phyloP scores from a whole-genome alignment of 2,888 invertebrate genomes.

The Thymelicus sylvestris region DNA sequence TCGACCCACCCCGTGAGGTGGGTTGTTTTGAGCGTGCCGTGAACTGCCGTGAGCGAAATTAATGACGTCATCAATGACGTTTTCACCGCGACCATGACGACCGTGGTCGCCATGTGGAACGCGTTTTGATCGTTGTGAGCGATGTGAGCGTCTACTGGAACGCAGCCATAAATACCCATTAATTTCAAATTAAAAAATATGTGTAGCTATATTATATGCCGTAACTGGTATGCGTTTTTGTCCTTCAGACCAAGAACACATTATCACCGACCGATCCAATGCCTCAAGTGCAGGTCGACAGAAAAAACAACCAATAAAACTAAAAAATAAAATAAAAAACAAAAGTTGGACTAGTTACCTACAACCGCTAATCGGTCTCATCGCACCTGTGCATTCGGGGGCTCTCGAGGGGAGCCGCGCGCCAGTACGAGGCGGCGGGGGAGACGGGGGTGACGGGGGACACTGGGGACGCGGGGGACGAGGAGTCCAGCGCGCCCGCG shows the following conservation, averaged over 20 bases:
- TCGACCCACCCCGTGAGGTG: no score
- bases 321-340: conserved; percentile 30
- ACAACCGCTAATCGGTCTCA: conserved; percentile 33
- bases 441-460: conserved; percentile 58
- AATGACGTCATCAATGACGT: no score
- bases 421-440: conserved; percentile 71
- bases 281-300: neutral
- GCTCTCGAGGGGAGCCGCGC: conserved; percentile 66
- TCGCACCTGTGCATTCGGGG: conserved; percentile 67
- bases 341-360: conserved; percentile 28
- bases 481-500: conserved; percentile 63
- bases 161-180: no score
- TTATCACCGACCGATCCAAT: neutral
- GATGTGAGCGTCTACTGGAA: no score
- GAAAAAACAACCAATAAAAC: neutral
- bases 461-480: conserved; percentile 58
- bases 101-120: no score
- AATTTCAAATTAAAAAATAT: no score
- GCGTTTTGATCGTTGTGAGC: no score
- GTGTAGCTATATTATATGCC: no score
- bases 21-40: no score
- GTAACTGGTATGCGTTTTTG: no score
- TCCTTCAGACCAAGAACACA: neutral
- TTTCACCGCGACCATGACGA: no score
- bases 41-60: no score